These are phyloP conservation scores for Cirrhinus mrigala DNA, from an alignment of 2,797 vertebrate species.

Conservation along the genomic window DNA sequence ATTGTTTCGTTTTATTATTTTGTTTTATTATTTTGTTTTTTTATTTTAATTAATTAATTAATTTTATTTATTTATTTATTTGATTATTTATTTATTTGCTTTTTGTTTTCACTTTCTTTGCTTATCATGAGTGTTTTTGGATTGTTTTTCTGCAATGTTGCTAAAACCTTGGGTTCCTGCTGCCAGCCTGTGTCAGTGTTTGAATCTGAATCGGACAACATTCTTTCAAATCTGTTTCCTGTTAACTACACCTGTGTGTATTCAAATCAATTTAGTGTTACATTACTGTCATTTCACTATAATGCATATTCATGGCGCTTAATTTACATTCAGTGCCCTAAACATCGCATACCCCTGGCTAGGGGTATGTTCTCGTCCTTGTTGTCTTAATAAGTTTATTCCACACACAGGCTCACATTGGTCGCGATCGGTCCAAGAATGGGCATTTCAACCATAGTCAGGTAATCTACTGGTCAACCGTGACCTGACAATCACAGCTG, in stretches of 20 bases:
- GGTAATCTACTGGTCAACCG: conserved; percentile 73
- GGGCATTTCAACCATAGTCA: conserved; percentile 81
- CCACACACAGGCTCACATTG: conserved; percentile 78
- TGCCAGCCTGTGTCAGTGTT: background rate
- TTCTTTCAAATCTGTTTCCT: background rate
- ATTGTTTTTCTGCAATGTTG: background rate
- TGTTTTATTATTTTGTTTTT: background rate
- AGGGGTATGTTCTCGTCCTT: conserved; percentile 38
- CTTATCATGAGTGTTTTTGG: background rate
- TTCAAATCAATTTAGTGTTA: background rate
- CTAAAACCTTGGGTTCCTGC: background rate
- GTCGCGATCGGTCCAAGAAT: conserved; percentile 76
- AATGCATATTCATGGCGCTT: background rate
- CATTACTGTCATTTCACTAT: background rate
- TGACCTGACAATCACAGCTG: conserved; percentile 59
- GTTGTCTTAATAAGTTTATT: conserved; percentile 80
- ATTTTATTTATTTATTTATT: background rate
- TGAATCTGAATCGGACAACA: background rate
- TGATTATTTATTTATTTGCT: background rate
- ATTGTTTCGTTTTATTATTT: background rate
- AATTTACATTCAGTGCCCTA: background rate
- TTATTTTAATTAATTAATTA: background rate
- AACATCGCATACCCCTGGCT: background rate
- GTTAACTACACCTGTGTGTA: background rate
- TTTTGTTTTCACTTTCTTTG: background rate